Conservation (phyloP, 2,888 invertebrate genomes). For the Stenoptilia bipunctidactyla region DNA sequence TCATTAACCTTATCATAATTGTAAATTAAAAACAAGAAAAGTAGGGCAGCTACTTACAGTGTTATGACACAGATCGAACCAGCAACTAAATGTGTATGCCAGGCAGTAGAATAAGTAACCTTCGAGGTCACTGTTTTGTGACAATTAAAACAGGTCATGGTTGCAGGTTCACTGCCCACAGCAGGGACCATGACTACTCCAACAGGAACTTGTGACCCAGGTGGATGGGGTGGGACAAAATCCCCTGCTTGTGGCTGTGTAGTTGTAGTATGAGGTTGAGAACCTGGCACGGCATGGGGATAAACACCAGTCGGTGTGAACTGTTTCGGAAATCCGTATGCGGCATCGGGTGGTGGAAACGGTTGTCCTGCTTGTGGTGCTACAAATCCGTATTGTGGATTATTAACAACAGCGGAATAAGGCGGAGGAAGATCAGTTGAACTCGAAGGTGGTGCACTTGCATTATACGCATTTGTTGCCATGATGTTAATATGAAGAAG, state of each 20-base stretch:
- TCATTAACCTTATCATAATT: too few relatives aligned
- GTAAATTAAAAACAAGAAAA: constrained; percentile 1
- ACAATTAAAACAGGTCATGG: constrained; percentile 56
- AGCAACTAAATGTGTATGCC: constrained; percentile 62
- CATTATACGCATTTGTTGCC: constrained; percentile 3
- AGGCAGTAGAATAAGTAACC: constrained; percentile 59
- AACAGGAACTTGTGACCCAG: constrained; percentile 32
- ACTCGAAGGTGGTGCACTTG: constrained; percentile 30
- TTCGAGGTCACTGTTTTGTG: constrained; percentile 57
- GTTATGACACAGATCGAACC: constrained; percentile 59
- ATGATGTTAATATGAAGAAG: too few relatives aligned
- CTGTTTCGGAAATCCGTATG: constrained; percentile 36
- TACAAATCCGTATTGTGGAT: constrained; percentile 52
- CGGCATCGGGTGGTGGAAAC: constrained; percentile 20
- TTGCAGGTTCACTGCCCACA: constrained; percentile 57
- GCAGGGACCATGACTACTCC: constrained; percentile 47
- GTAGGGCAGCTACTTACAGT: constrained; percentile 37
- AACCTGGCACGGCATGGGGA: constrained; percentile 42
- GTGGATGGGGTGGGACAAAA: constrained; percentile 27
- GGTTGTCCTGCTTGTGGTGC: constrained; percentile 23
- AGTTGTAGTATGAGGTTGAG: constrained; percentile 20
- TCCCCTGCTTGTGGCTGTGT: constrained; percentile 33
- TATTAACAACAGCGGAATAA: constrained; percentile 55
- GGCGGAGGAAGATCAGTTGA: constrained; percentile 59
- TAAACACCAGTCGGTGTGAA: constrained; percentile 55